Evolutionary conservation across 2,797 vertebrate species (phyloP).

Genomic region (Uromys caudimaculatus): DNA sequence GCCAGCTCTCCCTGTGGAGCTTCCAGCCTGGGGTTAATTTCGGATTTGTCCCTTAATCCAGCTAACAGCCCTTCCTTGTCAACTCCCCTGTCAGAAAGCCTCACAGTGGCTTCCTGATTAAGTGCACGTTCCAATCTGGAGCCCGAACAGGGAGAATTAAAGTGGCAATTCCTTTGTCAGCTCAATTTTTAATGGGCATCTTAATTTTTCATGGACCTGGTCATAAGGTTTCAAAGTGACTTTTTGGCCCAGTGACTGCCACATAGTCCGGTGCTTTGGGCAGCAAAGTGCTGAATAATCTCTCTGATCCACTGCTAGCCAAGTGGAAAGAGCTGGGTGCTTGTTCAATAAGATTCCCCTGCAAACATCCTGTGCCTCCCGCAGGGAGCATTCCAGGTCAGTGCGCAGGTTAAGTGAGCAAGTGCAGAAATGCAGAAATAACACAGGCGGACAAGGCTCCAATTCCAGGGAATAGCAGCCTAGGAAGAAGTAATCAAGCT

Average conservation of each 20-base stretch:
- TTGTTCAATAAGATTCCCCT: constrained; percentile 83
- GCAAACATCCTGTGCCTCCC: constrained; percentile 77
- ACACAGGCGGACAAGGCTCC: constrained; percentile 85
- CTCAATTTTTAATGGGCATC: constrained; percentile 72
- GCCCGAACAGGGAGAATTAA: constrained; percentile 41
- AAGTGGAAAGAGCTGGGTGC: constrained; percentile 82
- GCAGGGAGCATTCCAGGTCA: constrained; percentile 89
- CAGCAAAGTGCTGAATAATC: constrained; percentile 73
- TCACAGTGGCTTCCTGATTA: constrained; percentile 37
- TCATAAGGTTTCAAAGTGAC: background rate
- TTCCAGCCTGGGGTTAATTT: constrained; percentile 73
- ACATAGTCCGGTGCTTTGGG: constrained; percentile 63
- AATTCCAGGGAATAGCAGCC: constrained; percentile 83
- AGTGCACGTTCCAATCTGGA: background rate
- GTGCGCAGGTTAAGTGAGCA: constrained; percentile 91
- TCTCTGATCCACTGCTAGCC: constrained; percentile 73
- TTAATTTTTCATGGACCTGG: constrained; percentile 53
- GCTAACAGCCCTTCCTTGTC: constrained; percentile 66
- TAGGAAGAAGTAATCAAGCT: constrained; percentile 72
- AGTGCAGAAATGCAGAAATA: constrained; percentile 87
- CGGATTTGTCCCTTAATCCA: constrained; percentile 70
- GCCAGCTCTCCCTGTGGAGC: constrained; percentile 1
- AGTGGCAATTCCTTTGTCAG: constrained; percentile 63
- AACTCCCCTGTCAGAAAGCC: constrained; percentile 71
- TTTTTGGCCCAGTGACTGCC: constrained; percentile 62